Evolutionary conservation across 2,888 invertebrate species (phyloP).

Genomic region (Nysson spinosus): DNA sequence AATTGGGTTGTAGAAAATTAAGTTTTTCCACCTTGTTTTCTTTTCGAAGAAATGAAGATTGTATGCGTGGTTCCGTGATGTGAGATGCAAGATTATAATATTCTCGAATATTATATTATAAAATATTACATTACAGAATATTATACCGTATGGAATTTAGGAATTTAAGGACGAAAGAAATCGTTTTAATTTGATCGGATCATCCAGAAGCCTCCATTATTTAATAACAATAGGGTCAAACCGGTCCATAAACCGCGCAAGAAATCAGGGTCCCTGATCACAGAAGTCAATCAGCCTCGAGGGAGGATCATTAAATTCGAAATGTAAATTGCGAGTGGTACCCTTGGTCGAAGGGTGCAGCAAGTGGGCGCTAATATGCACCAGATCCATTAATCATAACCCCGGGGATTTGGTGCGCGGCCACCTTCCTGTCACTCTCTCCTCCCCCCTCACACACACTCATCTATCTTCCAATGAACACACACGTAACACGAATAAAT

Average conservation of each 20-base stretch:
- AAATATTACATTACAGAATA: too few species aligned
- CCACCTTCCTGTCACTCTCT: conserved; percentile 20
- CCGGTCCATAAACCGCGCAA: conserved; percentile 16
- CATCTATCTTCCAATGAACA: too few species aligned
- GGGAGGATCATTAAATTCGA: conserved; percentile 75
- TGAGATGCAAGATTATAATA: too few species aligned
- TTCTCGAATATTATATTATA: too few species aligned
- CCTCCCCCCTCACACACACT: not conserved
- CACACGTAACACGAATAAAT: not conserved
- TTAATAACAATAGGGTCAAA: not conserved
- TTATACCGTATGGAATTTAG: too few species aligned
- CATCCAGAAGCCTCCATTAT: conserved; percentile 9
- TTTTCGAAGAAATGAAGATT: too few species aligned
- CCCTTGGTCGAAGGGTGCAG: conserved; percentile 38
- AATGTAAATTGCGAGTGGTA: conserved; percentile 73
- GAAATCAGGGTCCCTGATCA: conserved; percentile 48
- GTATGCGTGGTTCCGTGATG: too few species aligned
- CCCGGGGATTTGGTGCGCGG: conserved; percentile 51
- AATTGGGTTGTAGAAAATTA: too few species aligned
- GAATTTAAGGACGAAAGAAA: too few species aligned
- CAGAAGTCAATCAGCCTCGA: conserved; percentile 70
- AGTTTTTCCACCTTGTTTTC: too few species aligned
- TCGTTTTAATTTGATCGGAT: not conserved
- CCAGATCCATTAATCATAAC: conserved; percentile 77
- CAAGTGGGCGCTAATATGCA: conserved; percentile 75